phyloP scores from a whole-genome alignment of 1,140 invertebrate genomes.

The Drosophila truncata region DNA sequence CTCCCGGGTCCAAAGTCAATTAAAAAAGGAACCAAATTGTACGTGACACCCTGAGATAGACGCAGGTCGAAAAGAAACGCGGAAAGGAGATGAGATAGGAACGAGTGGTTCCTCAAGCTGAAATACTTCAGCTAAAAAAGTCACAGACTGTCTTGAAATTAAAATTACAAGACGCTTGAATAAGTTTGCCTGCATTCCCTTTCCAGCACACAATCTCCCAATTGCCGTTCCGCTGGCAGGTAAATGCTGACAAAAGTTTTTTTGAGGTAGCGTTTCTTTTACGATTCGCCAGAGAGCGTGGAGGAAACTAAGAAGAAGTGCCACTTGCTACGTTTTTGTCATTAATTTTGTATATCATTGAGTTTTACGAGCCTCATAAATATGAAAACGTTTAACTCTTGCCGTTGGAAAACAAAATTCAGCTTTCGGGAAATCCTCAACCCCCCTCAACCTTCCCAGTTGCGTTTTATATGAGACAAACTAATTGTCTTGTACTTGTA shows the following conservation, averaged over 20 bases:
- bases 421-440: not conserved
- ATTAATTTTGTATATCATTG: conserved; percentile 85
- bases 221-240: conserved; percentile 28
- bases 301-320: conserved; percentile 56
- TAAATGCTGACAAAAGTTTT: conserved; percentile 70
- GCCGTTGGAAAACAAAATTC: conserved; percentile 17
- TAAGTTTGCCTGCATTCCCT: conserved; percentile 38
- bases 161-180: conserved; percentile 79
- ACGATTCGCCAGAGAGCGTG: conserved; percentile 71
- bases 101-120: conserved; percentile 26
- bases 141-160: conserved; percentile 77
- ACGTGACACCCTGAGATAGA: conserved; percentile 70
- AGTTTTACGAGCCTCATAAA: conserved; percentile 84
- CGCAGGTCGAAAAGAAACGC: conserved; percentile 22
- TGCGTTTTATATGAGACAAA: conserved; percentile 71
- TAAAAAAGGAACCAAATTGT: conserved; percentile 78
- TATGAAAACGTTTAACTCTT: conserved; percentile 85
- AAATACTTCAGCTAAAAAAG: conserved; percentile 74
- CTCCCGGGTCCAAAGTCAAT: conserved; percentile 72
- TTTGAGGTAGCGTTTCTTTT: conserved; percentile 81
- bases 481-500: conserved; percentile 81
- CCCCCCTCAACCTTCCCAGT: not conserved
- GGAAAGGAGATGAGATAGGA: not conserved
- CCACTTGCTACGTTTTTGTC: conserved; percentile 73
- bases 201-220: not conserved